Conservation (phyloP, 2,888 invertebrate species). For the Norana najaformis region DNA sequence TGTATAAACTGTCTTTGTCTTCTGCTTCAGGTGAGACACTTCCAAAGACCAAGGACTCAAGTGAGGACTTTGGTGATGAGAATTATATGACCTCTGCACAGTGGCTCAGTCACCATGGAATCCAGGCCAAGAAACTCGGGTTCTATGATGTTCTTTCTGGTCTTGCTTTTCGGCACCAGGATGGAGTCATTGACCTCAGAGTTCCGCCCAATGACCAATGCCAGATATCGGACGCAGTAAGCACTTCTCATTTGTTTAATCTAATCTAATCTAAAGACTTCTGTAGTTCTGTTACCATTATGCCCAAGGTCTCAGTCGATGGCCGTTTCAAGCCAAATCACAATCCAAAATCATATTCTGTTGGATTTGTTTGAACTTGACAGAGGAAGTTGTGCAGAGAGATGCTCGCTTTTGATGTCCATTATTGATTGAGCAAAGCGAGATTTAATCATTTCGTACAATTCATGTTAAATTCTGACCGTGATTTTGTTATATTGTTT, state of each 20-base stretch:
- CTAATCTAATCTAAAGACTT: too few species aligned
- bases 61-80: conserved; percentile 45
- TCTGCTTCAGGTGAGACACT: background rate
- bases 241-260: conserved; percentile 38
- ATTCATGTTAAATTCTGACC: too few species aligned
- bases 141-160: conserved; percentile 57
- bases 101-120: conserved; percentile 59
- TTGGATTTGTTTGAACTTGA: background rate
- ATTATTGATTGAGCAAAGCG: too few species aligned
- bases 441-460: too few species aligned
- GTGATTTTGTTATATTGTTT: too few species aligned
- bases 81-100: conserved; percentile 60
- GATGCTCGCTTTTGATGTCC: background rate
- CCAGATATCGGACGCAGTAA: conserved; percentile 60
- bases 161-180: conserved; percentile 61
- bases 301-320: too few species aligned
- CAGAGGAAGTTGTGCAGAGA: background rate
- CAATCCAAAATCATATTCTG: too few species aligned
- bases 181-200: conserved; percentile 58
- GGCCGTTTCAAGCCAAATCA: too few species aligned
- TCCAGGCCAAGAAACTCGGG: conserved; percentile 56
- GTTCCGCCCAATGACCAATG: conserved; percentile 50
- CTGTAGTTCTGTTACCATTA: too few species aligned
- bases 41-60: background rate
- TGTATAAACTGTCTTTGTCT: background rate